Evolutionary conservation across 53 echinoderm and acorn worm genomes (phyloP), one percentile per base, ranked within the genome.

Genomic region (Holothuria leucospilota): DNA sequence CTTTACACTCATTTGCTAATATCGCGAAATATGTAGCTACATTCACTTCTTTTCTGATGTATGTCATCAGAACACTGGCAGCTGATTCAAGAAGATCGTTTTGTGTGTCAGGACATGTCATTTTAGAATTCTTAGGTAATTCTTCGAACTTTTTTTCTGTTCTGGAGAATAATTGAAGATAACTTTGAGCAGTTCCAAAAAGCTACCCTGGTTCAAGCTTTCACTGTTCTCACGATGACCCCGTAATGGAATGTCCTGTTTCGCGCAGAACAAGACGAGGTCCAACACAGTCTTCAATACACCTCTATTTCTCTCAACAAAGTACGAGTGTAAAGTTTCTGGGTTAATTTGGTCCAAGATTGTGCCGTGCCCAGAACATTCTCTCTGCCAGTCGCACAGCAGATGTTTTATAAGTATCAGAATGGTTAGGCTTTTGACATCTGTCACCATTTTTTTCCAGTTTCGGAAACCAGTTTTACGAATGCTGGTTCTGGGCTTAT

Each of bases 1-100:
- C 61, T 60, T 60, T 60, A 60, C 61, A 60, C 20, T 60, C 61
- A 60, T 60, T 20, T 60, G 61, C 61, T 60, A 60, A 60, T n/a
- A n/a, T n/a, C n/a, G n/a, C n/a, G n/a, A 60, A 60, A 20, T 60
- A 60, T 13, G 20, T 60, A 15, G 61, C 61, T 60, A 20, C 61
- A 20, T 20, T 60, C 20, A 60, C 61, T 60, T 60, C 61, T 60
- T 60, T 60, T 20, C 20, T 60, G 61, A 60, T 60, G 61, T 60
- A 60, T 15, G 13, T 60, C 20, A 60, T 60, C 20, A 60, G 61
- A 15, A 60, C 61, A 60, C 20, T 13, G 13, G 61, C 13, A 15
- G 61, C 61, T 60, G 61, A 60, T 60, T 60, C 61, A 60, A 60
- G 61, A 60, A 60, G 61, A 60, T 20, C 61, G 20, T 20, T 60